Base-by-base conservation (phyloP, 2,113 vertebrate genomes). In the Silurus meridionalis region DNA sequence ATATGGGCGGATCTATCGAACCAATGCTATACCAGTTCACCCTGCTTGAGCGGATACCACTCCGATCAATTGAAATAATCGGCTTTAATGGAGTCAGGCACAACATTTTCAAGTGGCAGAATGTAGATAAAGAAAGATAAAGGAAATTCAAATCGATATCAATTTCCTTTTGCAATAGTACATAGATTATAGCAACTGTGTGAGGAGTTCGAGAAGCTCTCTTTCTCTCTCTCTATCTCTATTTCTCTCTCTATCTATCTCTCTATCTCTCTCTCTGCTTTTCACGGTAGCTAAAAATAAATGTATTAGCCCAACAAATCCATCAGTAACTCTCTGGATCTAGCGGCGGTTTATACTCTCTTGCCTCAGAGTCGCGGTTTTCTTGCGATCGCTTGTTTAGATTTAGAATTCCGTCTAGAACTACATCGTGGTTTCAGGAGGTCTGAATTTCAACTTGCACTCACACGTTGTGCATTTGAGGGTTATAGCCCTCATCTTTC, bases 161-260 rank as follows among this genome's bases (percentile, higher is more conserved):
- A 79, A 37, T 79, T 58, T 79, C 75, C n/a, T 57, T 58, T 79
- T 17, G 53, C 53, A 28, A 37, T 79, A 79, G 58, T 58, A 79
- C 58, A 7, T 17, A 23, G 25, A 52, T 28, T 79, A 79, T 28
- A 28, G 14, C 7, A 9, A 78, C n/a, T 28, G 53, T 17, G n/a
- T 0, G 4, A 58, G 14, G 75, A 19, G 53, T 79, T 53, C 5
- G 21, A 52, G 28, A 10, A 53, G 21, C 75, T 6, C 5, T n/a
- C 11, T 9, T 2, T 23, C 19, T 52, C 46, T 52, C 46, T 23
- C 37, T 72, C 37, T 50, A 15, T 72, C 48, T 75, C 21, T 74
- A 8, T 50, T 15, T 50, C 46, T 72, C 37, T 72, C 2, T 72
- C 69, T 50, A 37, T 75, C 21, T 74, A 8, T 50, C 37, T 50